These are phyloP conservation scores for Thamnophis sirtalis DNA, from an alignment of 2,113 vertebrate species.

Conservation along the genomic window DNA sequence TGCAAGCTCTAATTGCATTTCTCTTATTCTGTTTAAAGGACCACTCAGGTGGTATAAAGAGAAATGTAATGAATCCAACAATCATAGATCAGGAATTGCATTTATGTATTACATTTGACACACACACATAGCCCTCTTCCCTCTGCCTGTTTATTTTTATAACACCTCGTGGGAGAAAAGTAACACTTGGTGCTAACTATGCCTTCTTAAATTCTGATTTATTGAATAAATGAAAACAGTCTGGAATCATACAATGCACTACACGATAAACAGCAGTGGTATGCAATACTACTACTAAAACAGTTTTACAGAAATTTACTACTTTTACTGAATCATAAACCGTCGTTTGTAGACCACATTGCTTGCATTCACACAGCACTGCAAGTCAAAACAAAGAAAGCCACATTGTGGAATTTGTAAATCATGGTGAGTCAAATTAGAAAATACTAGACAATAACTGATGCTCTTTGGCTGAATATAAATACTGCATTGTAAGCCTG, in stretches of 20 bases:
- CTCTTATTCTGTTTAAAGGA: not conserved
- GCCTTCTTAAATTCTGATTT: not conserved
- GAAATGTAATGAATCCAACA: not conserved
- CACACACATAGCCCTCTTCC: not conserved
- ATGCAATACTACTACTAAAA: not conserved
- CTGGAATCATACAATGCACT: not conserved
- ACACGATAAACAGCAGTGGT: not conserved
- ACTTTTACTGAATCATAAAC: not conserved
- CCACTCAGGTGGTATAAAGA: not conserved
- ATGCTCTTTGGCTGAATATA: not conserved
- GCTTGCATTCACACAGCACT: not conserved
- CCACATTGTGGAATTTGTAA: not conserved
- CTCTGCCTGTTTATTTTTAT: not conserved
- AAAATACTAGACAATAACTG: not conserved
- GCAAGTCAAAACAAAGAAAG: not conserved
- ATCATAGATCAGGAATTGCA: not conserved
- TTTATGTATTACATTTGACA: not conserved
- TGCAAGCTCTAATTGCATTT: slow-evolving; percentile 30
- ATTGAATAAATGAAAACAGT: not conserved
- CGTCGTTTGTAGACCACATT: not conserved
- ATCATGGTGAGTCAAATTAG: not conserved
- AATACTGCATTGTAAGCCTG: not conserved
- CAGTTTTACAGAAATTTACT: not conserved
- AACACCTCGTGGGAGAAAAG: not conserved
- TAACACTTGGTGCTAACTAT: not conserved